A percentile compares a stretch with the other conserved stretches of the same genome.
These are phyloP conservation scores for Sinocyclocheilus grahami DNA, from an alignment of 2,113 vertebrate genomes.

Conservation along the genomic window DNA sequence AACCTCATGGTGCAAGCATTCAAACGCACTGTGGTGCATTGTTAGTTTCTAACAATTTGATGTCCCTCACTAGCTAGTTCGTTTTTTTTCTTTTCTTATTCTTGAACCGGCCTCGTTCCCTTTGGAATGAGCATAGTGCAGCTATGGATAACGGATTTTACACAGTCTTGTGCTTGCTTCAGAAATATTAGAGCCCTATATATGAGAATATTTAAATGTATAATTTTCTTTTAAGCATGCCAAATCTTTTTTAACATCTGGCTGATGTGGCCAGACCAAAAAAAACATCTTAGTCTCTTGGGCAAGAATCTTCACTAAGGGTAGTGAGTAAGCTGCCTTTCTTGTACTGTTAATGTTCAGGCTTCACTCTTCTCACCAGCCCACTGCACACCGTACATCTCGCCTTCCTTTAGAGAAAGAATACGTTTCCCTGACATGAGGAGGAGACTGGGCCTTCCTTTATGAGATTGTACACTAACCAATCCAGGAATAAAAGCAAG, in stretches of 20 bases:
- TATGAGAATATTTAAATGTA: constrained; percentile 59
- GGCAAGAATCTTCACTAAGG: constrained; percentile 54
- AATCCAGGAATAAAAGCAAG: constrained; percentile 54
- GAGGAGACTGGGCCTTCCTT: constrained; percentile 41
- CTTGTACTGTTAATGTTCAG: constrained; percentile 46
- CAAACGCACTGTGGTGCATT: constrained; percentile 30
- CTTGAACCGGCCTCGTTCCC: too few relatives aligned
- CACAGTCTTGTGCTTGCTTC: constrained; percentile 62
- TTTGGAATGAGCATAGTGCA: too few relatives aligned
- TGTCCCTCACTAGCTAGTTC: constrained; percentile 49
- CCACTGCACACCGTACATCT: constrained; percentile 43
- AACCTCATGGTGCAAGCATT: constrained; percentile 50
- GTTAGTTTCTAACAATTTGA: constrained; percentile 39
- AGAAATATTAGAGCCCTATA: constrained; percentile 60
- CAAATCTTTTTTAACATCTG: constrained; percentile 56
- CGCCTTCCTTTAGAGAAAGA: constrained; percentile 46
- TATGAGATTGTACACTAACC: constrained; percentile 53
- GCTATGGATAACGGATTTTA: constrained; percentile 49
- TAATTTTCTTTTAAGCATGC: constrained; percentile 57
- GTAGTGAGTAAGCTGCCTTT: constrained; percentile 61
- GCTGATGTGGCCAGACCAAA: constrained; percentile 51
- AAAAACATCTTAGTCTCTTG: constrained; percentile 53
- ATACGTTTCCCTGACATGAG: constrained; percentile 35
- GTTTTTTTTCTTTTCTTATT: too few relatives aligned
- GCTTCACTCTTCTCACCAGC: constrained; percentile 44